Percentiles rank a stretch among this genome's conserved stretches.
Evolutionary conservation across 2,797 vertebrate species (phyloP).

Genomic region (Paedocypris micromegethes): DNA sequence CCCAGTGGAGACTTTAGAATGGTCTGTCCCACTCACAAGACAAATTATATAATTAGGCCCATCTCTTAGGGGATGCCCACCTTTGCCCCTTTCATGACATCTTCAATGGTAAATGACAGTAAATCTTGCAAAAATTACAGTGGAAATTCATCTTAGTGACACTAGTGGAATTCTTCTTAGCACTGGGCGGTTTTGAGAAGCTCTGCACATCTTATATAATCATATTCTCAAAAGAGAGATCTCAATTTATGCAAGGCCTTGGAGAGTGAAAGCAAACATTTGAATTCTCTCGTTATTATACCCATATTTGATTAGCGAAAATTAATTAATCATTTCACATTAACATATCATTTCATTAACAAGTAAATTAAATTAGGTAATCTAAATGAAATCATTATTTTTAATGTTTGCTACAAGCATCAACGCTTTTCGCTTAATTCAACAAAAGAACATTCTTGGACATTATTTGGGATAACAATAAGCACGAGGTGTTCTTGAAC

Average conservation of each 20-base stretch:
- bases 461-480: too few species aligned
- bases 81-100: conserved; percentile 70
- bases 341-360: too few species aligned
- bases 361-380: too few species aligned
- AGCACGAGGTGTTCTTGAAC: too few species aligned
- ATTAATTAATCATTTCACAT: too few species aligned
- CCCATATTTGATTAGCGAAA: too few species aligned
- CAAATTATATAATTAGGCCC: conserved; percentile 77
- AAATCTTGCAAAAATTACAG: conserved; percentile 64
- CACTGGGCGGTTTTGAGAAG: conserved; percentile 29
- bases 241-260: neutral
- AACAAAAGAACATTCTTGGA: too few species aligned
- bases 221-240: conserved; percentile 20
- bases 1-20: conserved; percentile 68
- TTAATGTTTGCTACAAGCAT: too few species aligned
- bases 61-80: conserved; percentile 67
- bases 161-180: conserved; percentile 42
- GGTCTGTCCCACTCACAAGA: conserved; percentile 71
- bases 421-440: too few species aligned
- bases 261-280: too few species aligned
- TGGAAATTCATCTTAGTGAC: conserved; percentile 69
- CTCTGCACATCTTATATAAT: conserved; percentile 13
- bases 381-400: too few species aligned
- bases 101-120: conserved; percentile 70
- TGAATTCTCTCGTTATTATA: too few species aligned